Percentiles rank a stretch among this genome's conserved stretches.
These are phyloP conservation scores for Tragelaphus scriptus DNA, from an alignment of 2,113 vertebrate species.

Conservation along the genomic window DNA sequence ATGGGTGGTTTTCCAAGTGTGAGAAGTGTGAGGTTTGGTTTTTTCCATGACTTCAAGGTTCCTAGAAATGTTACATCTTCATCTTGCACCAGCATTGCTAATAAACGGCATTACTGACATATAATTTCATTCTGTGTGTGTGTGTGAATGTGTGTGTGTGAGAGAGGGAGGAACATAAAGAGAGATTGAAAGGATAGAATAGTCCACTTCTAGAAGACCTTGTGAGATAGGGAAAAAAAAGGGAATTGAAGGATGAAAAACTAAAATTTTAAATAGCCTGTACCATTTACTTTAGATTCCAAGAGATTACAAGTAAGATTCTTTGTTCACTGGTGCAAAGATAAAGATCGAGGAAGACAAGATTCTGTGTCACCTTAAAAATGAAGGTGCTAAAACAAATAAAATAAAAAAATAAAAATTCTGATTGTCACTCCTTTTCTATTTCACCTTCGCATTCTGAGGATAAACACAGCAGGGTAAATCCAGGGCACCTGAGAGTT, in stretches of 20 bases:
- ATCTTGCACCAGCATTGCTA: neutral
- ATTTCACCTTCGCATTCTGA: constrained; percentile 4
- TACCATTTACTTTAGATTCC: constrained; percentile 35
- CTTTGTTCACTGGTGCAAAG: constrained; percentile 2
- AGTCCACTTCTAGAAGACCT: neutral
- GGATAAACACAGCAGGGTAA: constrained; percentile 32
- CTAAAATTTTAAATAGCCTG: neutral
- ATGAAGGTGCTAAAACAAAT: neutral
- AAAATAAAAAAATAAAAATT: neutral
- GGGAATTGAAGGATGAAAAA: neutral
- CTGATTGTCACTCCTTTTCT: neutral
- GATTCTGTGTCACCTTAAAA: neutral
- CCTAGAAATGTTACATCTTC: neutral
- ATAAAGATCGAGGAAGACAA: neutral
- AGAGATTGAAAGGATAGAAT: neutral
- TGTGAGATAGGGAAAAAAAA: neutral
- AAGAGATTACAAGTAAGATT: neutral
- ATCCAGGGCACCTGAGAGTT: neutral
- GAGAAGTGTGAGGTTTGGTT: neutral
- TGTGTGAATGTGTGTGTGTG: neutral
- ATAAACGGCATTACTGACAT: neutral
- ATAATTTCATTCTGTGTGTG: neutral
- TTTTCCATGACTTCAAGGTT: neutral
- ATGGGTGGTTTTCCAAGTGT: neutral
- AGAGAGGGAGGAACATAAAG: neutral